Conservation (phyloP, 2,888 invertebrate genomes). For the Phortica magna region DNA sequence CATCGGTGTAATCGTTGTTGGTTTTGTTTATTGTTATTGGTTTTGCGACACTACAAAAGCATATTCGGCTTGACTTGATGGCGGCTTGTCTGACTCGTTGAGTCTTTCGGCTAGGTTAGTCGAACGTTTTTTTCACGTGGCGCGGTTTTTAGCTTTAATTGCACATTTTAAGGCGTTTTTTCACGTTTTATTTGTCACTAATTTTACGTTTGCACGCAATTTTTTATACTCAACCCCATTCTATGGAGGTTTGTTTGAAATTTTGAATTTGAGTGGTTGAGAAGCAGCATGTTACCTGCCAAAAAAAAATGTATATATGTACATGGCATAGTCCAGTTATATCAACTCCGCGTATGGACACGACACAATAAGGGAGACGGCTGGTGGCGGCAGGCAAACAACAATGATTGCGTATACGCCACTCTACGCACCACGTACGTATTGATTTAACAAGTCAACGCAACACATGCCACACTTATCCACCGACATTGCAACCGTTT, state of each 20-base stretch:
- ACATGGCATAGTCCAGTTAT: neutral
- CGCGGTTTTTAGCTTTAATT: slow-evolving; percentile 25
- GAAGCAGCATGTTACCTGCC: slow-evolving; percentile 36
- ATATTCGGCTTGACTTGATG: neutral
- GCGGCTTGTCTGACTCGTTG: neutral
- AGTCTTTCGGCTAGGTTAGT: slow-evolving; percentile 70
- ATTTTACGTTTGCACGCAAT: slow-evolving; percentile 20
- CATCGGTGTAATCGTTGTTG: slow-evolving; percentile 37
- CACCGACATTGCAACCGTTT: too few relatives aligned
- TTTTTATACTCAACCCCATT: slow-evolving; percentile 6
- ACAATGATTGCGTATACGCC: slow-evolving; percentile 14
- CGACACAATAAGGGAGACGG: neutral
- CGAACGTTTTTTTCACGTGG: slow-evolving; percentile 40
- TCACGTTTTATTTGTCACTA: neutral
- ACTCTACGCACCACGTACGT: slow-evolving; percentile 39
- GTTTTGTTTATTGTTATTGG: slow-evolving; percentile 19
- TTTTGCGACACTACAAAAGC: slow-evolving; percentile 32
- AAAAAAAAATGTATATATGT: slow-evolving; percentile 35
- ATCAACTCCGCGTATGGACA: neutral
- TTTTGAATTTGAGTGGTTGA: neutral
- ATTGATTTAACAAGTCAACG: slow-evolving; percentile 65
- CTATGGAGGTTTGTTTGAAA: neutral
- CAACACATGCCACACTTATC: slow-evolving; percentile 24
- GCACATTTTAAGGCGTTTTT: slow-evolving; percentile 63
- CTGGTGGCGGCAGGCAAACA: neutral